Percentiles rank a stretch among this genome's conserved stretches.
These are phyloP conservation scores for Lepidotrigona ventralis DNA, from an alignment of 1,140 invertebrate species.

Conservation along the genomic window DNA sequence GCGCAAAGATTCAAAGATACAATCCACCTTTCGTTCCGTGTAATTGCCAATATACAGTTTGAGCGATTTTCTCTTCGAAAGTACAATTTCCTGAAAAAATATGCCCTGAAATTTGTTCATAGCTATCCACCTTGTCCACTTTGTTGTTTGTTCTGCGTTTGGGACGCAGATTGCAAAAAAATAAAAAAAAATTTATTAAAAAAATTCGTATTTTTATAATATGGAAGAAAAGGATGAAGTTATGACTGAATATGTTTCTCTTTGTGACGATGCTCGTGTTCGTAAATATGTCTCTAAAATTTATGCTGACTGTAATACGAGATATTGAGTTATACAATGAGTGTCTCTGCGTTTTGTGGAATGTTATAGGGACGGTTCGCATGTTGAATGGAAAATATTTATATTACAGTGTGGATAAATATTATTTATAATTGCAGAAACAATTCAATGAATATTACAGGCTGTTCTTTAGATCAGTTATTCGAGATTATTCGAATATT, in stretches of 20 bases:
- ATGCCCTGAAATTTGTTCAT: neutral
- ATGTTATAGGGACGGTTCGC: too few relatives aligned
- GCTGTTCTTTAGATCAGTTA: too few relatives aligned
- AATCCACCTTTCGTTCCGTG: neutral
- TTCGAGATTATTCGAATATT: too few relatives aligned
- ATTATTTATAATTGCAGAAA: too few relatives aligned
- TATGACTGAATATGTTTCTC: neutral
- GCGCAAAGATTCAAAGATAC: too few relatives aligned
- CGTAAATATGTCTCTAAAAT: neutral
- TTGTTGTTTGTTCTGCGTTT: neutral
- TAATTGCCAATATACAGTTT: neutral
- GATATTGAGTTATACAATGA: neutral
- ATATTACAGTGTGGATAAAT: too few relatives aligned
- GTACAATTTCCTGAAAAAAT: neutral
- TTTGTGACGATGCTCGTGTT: neutral
- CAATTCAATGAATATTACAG: too few relatives aligned
- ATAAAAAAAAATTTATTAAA: too few relatives aligned
- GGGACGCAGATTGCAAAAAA: neutral
- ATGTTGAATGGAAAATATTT: too few relatives aligned
- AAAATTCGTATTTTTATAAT: neutral
- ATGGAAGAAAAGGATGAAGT: neutral
- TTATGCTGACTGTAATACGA: neutral
- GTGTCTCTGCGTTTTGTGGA: neutral
- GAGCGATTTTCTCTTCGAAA: neutral
- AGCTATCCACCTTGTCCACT: neutral